phyloP scores from a whole-genome alignment of 2,797 vertebrate species.

The Periparus ater region DNA sequence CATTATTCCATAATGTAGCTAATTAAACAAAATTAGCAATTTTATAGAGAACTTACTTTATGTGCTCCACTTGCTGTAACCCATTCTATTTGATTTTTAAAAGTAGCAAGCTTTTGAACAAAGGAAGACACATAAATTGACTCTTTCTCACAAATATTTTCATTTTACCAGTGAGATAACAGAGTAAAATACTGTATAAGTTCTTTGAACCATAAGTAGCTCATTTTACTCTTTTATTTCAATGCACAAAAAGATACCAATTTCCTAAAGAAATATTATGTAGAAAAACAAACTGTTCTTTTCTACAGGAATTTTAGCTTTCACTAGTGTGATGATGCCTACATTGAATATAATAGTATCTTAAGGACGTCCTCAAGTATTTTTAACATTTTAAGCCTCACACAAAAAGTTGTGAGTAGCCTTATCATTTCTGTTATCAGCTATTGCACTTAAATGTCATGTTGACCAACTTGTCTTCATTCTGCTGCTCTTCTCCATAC shows the following conservation, averaged over 20 bases:
- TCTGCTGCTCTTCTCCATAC: constrained; percentile 77
- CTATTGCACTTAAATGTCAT: constrained; percentile 81
- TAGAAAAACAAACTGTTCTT: background rate
- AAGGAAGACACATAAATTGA: background rate
- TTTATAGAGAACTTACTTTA: constrained; percentile 73
- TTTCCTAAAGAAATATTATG: background rate
- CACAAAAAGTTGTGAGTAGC: background rate
- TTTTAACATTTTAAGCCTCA: background rate
- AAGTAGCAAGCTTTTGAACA: constrained; percentile 83
- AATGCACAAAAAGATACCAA: background rate
- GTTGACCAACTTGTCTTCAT: constrained; percentile 84
- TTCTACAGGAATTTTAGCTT: background rate
- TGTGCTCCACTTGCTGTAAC: constrained; percentile 82
- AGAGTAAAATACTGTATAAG: background rate
- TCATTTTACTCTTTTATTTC: background rate
- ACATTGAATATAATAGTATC: background rate
- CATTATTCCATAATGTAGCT: background rate
- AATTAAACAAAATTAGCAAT: background rate
- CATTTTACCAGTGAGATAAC: background rate
- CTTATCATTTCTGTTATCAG: background rate
- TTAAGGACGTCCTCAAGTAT: background rate
- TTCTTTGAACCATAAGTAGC: background rate
- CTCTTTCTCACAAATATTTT: background rate
- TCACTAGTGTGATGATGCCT: background rate
- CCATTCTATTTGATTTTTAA: constrained; percentile 82